Evolutionary conservation across 2,888 invertebrate genomes (phyloP).

Genomic region (Trachelus stipa): DNA sequence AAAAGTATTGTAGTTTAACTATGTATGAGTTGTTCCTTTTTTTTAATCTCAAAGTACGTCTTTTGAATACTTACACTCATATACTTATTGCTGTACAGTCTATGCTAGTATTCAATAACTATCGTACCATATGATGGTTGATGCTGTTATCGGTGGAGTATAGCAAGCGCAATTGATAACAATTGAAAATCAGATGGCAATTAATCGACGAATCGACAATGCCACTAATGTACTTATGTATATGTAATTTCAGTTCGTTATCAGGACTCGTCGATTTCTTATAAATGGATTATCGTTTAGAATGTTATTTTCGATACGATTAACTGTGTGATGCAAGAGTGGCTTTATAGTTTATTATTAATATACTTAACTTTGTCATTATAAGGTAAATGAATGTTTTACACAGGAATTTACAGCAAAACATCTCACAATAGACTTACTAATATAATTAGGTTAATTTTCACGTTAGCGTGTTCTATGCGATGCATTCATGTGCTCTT

Average conservation of each 20-base stretch:
- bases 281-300: neutral
- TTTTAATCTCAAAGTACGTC: neutral
- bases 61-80: neutral
- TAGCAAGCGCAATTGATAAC: neutral
- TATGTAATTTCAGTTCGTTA: neutral
- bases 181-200: neutral
- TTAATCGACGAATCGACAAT: neutral
- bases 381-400: slow-evolving; percentile 6
- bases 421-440: slow-evolving; percentile 2
- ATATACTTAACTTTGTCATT: slow-evolving; percentile 16
- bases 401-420: slow-evolving; percentile 13
- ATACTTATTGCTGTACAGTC: neutral
- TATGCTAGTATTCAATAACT: neutral
- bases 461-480: neutral
- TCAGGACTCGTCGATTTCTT: neutral
- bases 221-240: neutral
- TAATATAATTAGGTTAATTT: neutral
- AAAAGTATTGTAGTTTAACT: neutral
- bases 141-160: neutral
- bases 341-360: slow-evolving; percentile 12
- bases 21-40: neutral
- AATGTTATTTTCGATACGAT: neutral
- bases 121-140: neutral
- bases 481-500: neutral
- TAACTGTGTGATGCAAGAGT: slow-evolving; percentile 12